phyloP scores from a whole-genome alignment of 2,888 invertebrate genomes.

The Cyrtodaria siliqua region DNA sequence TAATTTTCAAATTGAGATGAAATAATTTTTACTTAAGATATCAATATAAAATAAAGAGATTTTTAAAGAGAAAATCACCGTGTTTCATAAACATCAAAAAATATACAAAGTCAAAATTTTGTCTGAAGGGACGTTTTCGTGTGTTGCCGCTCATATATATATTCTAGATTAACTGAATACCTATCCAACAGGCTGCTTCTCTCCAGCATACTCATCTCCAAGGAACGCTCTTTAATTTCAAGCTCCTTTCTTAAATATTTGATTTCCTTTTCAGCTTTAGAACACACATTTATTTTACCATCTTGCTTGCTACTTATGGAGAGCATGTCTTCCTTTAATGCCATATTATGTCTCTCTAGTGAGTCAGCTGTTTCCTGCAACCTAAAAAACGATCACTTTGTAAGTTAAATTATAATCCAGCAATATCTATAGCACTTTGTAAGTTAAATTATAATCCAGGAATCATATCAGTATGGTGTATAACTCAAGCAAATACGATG shows the following conservation, averaged over 20 bases:
- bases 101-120: no score
- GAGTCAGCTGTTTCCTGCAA: constrained; percentile 28
- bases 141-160: no score
- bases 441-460: no score
- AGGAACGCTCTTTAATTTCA: constrained; percentile 42
- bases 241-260: constrained; percentile 49
- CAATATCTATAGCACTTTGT: no score
- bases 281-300: constrained; percentile 33
- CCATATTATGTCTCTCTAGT: constrained; percentile 34
- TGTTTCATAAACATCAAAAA: no score
- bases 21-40: background rate
- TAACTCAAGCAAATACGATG: no score
- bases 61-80: no score
- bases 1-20: background rate
- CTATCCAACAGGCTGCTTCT: constrained; percentile 49
- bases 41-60: no score
- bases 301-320: constrained; percentile 32
- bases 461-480: no score
- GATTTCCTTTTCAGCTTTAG: constrained; percentile 52
- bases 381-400: no score
- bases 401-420: no score
- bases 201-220: constrained; percentile 47
- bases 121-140: no score
- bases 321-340: constrained; percentile 40
- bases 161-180: constrained; percentile 7